A percentile compares a stretch with the other conserved stretches of the same genome.
Conservation (phyloP, 2,113 vertebrate species). For the Campylomormyrus numenius region DNA sequence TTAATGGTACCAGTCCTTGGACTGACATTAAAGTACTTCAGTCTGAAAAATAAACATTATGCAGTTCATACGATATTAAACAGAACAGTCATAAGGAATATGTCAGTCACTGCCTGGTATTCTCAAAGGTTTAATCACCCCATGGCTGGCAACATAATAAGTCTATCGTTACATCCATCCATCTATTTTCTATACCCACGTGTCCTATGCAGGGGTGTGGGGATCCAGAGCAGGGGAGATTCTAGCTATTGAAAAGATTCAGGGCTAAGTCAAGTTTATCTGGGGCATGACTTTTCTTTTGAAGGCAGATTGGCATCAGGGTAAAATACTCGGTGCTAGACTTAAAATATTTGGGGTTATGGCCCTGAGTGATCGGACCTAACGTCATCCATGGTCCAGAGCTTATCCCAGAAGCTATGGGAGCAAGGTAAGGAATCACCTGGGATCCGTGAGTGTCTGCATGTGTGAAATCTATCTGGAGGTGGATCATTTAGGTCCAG, state of each 20-base stretch:
- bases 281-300: too few relatives aligned
- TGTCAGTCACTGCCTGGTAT: neutral
- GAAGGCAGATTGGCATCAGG: too few relatives aligned
- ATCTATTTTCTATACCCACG: neutral
- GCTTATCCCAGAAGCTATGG: neutral
- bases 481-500: neutral
- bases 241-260: too few relatives aligned
- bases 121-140: neutral
- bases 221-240: neutral
- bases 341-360: too few relatives aligned
- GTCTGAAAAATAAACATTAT: constrained; percentile 49
- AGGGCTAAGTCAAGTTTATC: too few relatives aligned
- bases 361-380: too few relatives aligned
- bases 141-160: neutral
- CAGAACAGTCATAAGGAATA: neutral
- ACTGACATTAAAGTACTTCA: constrained; percentile 58
- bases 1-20: constrained; percentile 50
- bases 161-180: neutral
- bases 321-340: too few relatives aligned
- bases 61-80: neutral
- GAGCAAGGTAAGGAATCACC: neutral
- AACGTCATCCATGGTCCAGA: neutral
- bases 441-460: neutral
- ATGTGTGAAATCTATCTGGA: neutral
- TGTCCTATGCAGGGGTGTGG: neutral